These are phyloP conservation scores for Neogale vison DNA, from an alignment of 2,113 vertebrate genomes.

Conservation along the genomic window DNA sequence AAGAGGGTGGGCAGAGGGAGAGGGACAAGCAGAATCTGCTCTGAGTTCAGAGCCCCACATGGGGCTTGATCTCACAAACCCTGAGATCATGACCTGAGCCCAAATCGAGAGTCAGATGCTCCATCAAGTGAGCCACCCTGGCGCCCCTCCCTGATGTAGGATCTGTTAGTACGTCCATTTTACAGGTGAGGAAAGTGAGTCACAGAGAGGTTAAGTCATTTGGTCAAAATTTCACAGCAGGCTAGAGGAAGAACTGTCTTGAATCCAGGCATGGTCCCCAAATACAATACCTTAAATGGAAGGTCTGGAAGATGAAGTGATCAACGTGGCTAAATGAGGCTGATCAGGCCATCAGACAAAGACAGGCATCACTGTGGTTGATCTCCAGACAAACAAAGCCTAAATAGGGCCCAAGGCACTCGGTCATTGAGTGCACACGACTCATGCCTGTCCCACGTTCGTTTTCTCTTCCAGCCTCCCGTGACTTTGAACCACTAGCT, in stretches of 20 bases:
- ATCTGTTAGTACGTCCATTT: background rate
- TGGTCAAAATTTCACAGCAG: background rate
- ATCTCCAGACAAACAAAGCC: background rate
- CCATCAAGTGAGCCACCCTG: background rate
- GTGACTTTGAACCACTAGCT: background rate
- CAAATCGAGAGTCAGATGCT: background rate
- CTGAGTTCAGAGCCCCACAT: background rate
- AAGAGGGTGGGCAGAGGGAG: background rate
- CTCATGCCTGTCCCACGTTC: background rate
- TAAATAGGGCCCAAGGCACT: too few relatives aligned
- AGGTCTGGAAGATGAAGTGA: background rate
- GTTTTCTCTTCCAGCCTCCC: background rate
- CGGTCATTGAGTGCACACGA: background rate
- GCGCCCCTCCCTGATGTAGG: background rate
- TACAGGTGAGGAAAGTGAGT: background rate
- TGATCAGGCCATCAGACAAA: background rate
- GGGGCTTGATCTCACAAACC: background rate
- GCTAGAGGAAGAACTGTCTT: background rate
- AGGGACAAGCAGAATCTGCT: background rate
- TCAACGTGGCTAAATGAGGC: background rate
- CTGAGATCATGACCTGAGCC: background rate
- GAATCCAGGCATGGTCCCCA: background rate
- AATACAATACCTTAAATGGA: background rate
- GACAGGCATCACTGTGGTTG: background rate
- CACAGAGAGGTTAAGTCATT: background rate